phyloP scores from a whole-genome alignment of 2,797 vertebrate genomes.

The Pyrrhura leucotis region DNA sequence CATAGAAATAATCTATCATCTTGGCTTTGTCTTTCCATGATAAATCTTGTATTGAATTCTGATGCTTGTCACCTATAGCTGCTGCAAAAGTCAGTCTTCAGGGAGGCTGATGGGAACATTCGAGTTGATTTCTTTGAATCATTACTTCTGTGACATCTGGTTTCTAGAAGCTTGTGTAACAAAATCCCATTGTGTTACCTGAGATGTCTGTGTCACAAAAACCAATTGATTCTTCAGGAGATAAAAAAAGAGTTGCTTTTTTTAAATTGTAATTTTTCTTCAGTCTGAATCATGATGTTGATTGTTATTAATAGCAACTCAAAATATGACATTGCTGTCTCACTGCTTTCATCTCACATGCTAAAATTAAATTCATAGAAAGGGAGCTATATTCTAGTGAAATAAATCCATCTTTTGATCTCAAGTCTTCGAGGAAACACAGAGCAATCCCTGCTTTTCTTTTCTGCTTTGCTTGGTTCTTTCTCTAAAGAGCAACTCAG shows the following conservation, averaged over 20 bases:
- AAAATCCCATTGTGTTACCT: not conserved
- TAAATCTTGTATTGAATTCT: not conserved
- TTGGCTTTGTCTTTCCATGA: not conserved
- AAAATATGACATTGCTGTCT: not conserved
- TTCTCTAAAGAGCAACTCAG: not conserved
- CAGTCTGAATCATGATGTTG: not conserved
- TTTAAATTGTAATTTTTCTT: not conserved
- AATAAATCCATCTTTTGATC: not conserved
- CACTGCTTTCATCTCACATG: not conserved
- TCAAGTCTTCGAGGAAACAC: not conserved
- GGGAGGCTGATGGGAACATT: not conserved
- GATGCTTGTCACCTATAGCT: not conserved
- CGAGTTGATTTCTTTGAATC: not conserved
- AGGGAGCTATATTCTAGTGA: not conserved
- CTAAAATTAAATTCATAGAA: not conserved
- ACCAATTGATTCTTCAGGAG: not conserved
- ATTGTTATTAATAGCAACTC: not conserved
- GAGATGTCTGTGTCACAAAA: not conserved
- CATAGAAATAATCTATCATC: fast-evolving
- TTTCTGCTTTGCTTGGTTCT: not conserved
- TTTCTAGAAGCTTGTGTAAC: not conserved
- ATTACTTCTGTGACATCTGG: not conserved
- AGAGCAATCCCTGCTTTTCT: not conserved
- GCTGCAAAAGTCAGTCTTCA: not conserved
- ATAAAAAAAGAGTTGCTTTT: not conserved